These are phyloP conservation scores for Calliphora vicina DNA, from an alignment of 1,140 invertebrate species.

Conservation along the genomic window DNA sequence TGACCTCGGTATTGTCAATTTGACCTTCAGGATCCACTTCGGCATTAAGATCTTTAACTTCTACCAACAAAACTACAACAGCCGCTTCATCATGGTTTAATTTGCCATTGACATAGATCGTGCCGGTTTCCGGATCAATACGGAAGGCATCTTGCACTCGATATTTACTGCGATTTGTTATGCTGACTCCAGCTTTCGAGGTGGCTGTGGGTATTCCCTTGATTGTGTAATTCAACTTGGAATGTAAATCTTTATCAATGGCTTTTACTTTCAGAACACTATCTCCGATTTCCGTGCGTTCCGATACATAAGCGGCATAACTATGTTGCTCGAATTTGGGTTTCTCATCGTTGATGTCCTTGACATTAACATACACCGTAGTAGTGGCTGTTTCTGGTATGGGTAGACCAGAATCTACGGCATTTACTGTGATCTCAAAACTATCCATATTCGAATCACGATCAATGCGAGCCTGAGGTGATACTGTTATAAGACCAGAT, in stretches of 20 bases:
- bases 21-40: constrained; percentile 73
- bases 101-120: constrained; percentile 74
- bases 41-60: constrained; percentile 77
- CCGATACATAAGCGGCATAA: constrained; percentile 76
- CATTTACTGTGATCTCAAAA: constrained; percentile 77
- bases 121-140: constrained; percentile 74
- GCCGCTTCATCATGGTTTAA: constrained; percentile 81
- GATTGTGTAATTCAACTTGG: constrained; percentile 74
- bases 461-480: constrained; percentile 77
- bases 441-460: constrained; percentile 71
- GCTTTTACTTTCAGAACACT: constrained; percentile 72
- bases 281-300: constrained; percentile 72
- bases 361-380: constrained; percentile 75
- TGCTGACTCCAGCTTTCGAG: constrained; percentile 77
- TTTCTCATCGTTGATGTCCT: constrained; percentile 85
- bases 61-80: constrained; percentile 80
- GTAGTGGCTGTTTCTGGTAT: constrained; percentile 80
- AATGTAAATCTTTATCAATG: constrained; percentile 74
- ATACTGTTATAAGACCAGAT: constrained; percentile 76
- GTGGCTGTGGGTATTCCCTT: constrained; percentile 74
- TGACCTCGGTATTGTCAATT: constrained; percentile 73
- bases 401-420: constrained; percentile 76
- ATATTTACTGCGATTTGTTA: constrained; percentile 70
- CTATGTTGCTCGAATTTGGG: constrained; percentile 75
- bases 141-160: constrained; percentile 75